These are phyloP conservation scores for Tachystola acroxantha DNA, from an alignment of 2,888 invertebrate genomes.

Conservation along the genomic window DNA sequence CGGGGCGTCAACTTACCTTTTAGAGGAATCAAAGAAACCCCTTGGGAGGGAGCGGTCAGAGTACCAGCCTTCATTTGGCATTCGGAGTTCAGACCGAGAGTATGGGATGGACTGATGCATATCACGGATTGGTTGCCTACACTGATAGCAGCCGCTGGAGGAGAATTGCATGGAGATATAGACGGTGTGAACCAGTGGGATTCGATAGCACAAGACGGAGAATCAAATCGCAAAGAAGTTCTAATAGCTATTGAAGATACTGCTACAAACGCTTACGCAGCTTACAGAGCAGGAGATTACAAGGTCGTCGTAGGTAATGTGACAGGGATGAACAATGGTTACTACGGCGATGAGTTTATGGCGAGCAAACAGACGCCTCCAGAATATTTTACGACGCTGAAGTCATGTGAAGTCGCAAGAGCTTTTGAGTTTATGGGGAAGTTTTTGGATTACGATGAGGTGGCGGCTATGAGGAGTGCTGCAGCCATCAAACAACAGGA, in stretches of 20 bases:
- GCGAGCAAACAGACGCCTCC: constrained; percentile 42
- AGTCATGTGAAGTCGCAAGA: constrained; percentile 41
- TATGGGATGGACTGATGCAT: constrained; percentile 82
- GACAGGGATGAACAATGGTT: constrained; percentile 49
- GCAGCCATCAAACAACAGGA: constrained; percentile 51
- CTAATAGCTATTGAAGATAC: constrained; percentile 78
- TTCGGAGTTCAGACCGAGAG: constrained; percentile 77
- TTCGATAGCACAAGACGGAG: constrained; percentile 67
- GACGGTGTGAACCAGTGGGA: constrained; percentile 86
- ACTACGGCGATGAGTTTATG: constrained; percentile 54
- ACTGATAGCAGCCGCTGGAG: constrained; percentile 63
- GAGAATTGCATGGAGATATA: constrained; percentile 48
- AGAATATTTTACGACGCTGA: constrained; percentile 47
- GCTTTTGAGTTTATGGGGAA: constrained; percentile 47
- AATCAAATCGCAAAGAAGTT: constrained; percentile 73
- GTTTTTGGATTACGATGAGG: constrained; percentile 39
- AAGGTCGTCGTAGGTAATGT: constrained; percentile 80
- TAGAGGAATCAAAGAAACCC: constrained; percentile 87
- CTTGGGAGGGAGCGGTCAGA: constrained; percentile 92
- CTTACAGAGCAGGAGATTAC: constrained; percentile 79
- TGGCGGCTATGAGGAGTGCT: constrained; percentile 39
- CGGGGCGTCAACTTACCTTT: constrained; percentile 88
- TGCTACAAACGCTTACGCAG: constrained; percentile 67
- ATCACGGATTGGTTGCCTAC: constrained; percentile 93
- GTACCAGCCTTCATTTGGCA: constrained; percentile 87